Conservation (phyloP, 2,888 invertebrate species). For the Eupithecia insigniata region DNA sequence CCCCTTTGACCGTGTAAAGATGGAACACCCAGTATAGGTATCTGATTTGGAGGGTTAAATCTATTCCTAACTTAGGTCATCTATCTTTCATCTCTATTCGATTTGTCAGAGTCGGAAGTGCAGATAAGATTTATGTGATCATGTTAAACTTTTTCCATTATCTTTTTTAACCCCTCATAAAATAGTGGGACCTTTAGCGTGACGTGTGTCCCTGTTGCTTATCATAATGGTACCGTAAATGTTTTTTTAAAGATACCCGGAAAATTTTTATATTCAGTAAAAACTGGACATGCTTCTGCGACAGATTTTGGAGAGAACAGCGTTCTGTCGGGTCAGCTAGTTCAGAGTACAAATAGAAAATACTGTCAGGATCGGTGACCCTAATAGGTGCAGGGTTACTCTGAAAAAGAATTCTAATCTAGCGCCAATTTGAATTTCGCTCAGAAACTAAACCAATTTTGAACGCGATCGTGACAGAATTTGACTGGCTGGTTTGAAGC, state of each 20-base stretch:
- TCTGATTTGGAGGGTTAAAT: neutral
- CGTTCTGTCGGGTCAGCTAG: neutral
- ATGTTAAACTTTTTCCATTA: too few species aligned
- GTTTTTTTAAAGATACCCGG: neutral
- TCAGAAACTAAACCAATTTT: too few species aligned
- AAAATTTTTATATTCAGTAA: neutral
- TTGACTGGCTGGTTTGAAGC: too few species aligned
- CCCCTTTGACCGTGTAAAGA: neutral
- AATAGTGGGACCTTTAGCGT: too few species aligned
- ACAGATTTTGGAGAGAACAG: neutral
- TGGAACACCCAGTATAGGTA: neutral
- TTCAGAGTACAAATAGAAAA: neutral
- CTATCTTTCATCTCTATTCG: neutral
- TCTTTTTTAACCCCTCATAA: too few species aligned
- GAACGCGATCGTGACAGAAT: too few species aligned
- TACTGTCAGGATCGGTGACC: neutral
- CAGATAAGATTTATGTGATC: neutral
- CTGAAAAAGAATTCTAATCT: neutral
- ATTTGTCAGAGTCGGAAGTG: neutral
- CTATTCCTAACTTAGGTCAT: constrained; percentile 5
- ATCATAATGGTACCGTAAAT: too few species aligned
- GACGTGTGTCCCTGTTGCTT: too few species aligned
- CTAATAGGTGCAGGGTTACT: neutral
- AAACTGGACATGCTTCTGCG: neutral
- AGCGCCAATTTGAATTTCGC: neutral